A percentile compares a stretch with the other conserved stretches of the same genome.
These are phyloP conservation scores for Parazoanthus atlanticus DNA, from an alignment of 92 coral and sea anemone genomes.

Conservation along the genomic window DNA sequence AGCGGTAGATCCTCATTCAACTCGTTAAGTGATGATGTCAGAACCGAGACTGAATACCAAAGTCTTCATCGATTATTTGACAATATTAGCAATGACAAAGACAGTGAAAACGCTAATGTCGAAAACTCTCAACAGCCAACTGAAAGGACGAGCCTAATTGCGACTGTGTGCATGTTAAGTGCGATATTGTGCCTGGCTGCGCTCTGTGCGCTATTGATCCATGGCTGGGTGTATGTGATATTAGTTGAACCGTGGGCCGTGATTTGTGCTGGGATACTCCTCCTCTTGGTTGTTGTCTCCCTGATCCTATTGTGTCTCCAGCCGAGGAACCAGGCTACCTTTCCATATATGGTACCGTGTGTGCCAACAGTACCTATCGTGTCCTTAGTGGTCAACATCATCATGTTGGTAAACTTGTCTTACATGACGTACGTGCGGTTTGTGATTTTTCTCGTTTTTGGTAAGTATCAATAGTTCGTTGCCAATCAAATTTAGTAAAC, in stretches of 20 bases:
- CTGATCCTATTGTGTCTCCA: constrained; percentile 52
- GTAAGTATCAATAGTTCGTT: constrained; percentile 51
- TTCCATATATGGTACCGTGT: constrained; percentile 79
- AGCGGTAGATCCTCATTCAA: neutral
- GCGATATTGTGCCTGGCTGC: constrained; percentile 60
- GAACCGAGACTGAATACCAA: neutral
- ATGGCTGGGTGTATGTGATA: constrained; percentile 30
- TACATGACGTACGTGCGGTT: constrained; percentile 65
- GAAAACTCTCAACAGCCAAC: neutral
- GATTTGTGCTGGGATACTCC: constrained; percentile 39
- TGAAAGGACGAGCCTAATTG: constrained; percentile 37
- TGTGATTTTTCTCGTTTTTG: constrained; percentile 70
- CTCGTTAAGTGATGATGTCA: neutral
- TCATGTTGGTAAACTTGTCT: constrained; percentile 62
- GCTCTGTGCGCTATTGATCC: constrained; percentile 52
- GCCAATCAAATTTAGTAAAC: too few relatives aligned
- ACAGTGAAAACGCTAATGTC: neutral
- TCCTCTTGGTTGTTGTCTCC: constrained; percentile 49
- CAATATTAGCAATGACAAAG: neutral
- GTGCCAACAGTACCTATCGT: constrained; percentile 72
- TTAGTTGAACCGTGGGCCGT: constrained; percentile 48
- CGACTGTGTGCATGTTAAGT: constrained; percentile 54
- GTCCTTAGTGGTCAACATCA: constrained; percentile 66
- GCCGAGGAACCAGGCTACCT: constrained; percentile 69
- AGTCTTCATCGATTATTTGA: neutral